Base-by-base conservation (phyloP, 2,797 vertebrate genomes). In the Halcyon smyrnensis region DNA sequence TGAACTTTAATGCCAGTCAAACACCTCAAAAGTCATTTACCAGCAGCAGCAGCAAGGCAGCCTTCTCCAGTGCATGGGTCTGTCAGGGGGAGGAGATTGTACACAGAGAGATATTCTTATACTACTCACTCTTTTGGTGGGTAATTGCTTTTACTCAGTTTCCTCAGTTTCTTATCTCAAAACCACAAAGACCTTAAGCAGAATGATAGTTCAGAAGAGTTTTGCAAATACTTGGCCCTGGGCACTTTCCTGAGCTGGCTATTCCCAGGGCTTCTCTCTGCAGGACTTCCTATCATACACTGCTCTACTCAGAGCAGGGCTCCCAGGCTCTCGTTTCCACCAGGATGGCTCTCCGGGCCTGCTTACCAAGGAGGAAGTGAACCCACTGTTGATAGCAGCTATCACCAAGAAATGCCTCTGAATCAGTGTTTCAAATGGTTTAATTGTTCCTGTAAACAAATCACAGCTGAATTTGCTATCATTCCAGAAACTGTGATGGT, bases 91-190 rank as follows among this genome's bases (percentile, higher is more conserved):
- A 79, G 74, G 34, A 56, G 36, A 21, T 2, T 18, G 46, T 14
- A 7, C 56, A 34, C 5, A 70, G 59, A 48, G 30, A 25, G 32
- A 63, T 78, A 37, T 16, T 51, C 87, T 56, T 65, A 30, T 32
- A 74, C 25, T 34, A 39, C 39, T 84, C 53, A 48, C 48, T 69
- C 39, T 86, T 78, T 84, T 62, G 74, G 67, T 81, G 74, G 37
- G 48, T 79, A 50, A 36, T 24, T 91, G 80, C 84, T 92, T 96
- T 95, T 67, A 84, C 89, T 90, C 77, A 53, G 45, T 87, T 96
- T 97, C 94, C 83, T 94, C 87, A 68, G 70, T 87, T 93, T 89
- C 80, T 94, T 95, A 92, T 95, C 93, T 89, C 80, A 93, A 95
- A 96, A 89, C 93, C 80, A 46, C 93, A 90, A 92, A 90, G 90